Percentiles rank a stretch among this genome's conserved stretches.
Evolutionary conservation across 1,140 invertebrate species (phyloP).

Genomic region (Sycophila sp.): DNA sequence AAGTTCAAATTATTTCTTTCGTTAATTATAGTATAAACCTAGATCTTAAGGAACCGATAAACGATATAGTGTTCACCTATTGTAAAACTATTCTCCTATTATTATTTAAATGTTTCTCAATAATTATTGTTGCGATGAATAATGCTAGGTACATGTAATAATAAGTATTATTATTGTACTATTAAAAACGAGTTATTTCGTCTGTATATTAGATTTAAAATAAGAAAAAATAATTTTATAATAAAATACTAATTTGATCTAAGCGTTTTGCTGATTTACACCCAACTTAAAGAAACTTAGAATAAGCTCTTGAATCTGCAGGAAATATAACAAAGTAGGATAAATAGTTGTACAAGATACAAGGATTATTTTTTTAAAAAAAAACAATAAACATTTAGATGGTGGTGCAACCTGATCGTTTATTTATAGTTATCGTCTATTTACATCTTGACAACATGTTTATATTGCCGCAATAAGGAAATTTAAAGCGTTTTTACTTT

Average conservation of each 20-base stretch:
- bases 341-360: not conserved
- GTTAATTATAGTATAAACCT: constrained; percentile 24
- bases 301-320: not conserved
- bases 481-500: constrained; percentile 24
- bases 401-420: constrained; percentile 42
- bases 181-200: constrained; percentile 36
- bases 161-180: constrained; percentile 39
- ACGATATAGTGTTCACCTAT: constrained; percentile 35
- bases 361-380: not conserved
- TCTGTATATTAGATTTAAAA: constrained; percentile 40
- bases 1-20: constrained; percentile 22
- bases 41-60: constrained; percentile 31
- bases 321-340: not conserved
- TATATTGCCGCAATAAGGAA: constrained; percentile 9
- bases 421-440: constrained; percentile 55
- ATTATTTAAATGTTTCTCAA: constrained; percentile 36
- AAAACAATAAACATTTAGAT: constrained; percentile 1
- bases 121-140: constrained; percentile 38
- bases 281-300: not conserved
- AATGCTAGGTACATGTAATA: constrained; percentile 37
- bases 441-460: constrained; percentile 51
- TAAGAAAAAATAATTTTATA: constrained; percentile 40
- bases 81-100: constrained; percentile 36
- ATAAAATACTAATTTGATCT: constrained; percentile 40
- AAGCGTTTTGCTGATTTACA: constrained; percentile 14